Conservation (phyloP, 92 coral and sea anemone species). For the Heliopora coerulea region DNA sequence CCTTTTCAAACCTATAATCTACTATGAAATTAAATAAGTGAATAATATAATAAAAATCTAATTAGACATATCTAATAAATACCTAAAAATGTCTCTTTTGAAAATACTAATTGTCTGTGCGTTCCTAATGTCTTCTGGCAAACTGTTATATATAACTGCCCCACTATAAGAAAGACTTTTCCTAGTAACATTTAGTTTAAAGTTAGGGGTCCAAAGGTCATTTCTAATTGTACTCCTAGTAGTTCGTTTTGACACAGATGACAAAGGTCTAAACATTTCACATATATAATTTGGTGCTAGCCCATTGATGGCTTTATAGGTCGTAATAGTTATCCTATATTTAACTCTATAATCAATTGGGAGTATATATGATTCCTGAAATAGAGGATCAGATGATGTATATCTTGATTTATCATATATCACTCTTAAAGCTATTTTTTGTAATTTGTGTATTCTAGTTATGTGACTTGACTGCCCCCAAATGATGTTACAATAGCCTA, state of each 20-base stretch:
- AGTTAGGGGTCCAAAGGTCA: constrained; percentile 28
- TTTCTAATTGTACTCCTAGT: constrained; percentile 26
- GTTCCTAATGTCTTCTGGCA: too few relatives aligned
- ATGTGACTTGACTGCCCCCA: constrained; percentile 43
- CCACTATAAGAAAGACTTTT: constrained; percentile 14
- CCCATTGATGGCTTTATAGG: constrained; percentile 19
- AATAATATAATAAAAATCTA: too few relatives aligned
- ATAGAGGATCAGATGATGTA: constrained; percentile 1
- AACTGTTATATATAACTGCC: constrained; percentile 16
- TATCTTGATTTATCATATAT: constrained; percentile 20
- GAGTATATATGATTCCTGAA: not conserved
- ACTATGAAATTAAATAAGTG: too few relatives aligned
- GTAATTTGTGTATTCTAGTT: constrained; percentile 38
- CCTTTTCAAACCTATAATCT: too few relatives aligned
- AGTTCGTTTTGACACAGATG: constrained; percentile 4
- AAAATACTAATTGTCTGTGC: too few relatives aligned
- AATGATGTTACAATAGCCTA: constrained; percentile 31
- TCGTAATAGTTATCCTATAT: constrained; percentile 1
- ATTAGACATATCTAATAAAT: too few relatives aligned
- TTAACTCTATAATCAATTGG: constrained; percentile 10
- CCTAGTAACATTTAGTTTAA: constrained; percentile 15
- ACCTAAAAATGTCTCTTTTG: too few relatives aligned
- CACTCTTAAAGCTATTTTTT: constrained; percentile 21
- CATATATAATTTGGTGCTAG: constrained; percentile 14
- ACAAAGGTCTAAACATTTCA: constrained; percentile 29